These are phyloP conservation scores for Leptinotarsa peninsularis DNA, from an alignment of 2,888 invertebrate genomes.

Conservation along the genomic window DNA sequence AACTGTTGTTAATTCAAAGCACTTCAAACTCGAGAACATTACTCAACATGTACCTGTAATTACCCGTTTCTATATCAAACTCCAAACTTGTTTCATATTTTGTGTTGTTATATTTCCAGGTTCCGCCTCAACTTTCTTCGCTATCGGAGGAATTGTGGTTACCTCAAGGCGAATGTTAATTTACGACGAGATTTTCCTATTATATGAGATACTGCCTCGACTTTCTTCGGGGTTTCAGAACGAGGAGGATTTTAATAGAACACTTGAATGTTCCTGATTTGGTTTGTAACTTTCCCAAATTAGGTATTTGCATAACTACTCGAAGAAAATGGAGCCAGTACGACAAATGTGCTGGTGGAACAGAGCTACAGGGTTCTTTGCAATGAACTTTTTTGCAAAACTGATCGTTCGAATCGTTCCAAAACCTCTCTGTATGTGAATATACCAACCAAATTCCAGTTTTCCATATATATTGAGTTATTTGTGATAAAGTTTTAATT, in stretches of 20 bases:
- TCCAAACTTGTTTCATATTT: conserved; percentile 50
- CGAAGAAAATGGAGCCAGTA: neutral
- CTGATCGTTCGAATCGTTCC: too few relatives aligned
- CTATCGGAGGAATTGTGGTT: conserved; percentile 29
- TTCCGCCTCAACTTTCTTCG: conserved; percentile 43
- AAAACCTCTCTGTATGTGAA: too few relatives aligned
- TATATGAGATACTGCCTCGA: conserved; percentile 21
- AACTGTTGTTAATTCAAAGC: conserved; percentile 57
- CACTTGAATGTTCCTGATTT: neutral
- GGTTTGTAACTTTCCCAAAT: neutral
- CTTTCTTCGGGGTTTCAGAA: conserved; percentile 11
- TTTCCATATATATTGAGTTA: too few relatives aligned
- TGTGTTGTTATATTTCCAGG: conserved; percentile 48
- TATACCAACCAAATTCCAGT: too few relatives aligned
- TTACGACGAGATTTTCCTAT: conserved; percentile 28
- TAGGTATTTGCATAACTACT: neutral
- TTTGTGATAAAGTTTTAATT: too few relatives aligned
- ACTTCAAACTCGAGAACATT: conserved; percentile 54
- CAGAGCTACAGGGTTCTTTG: too few relatives aligned
- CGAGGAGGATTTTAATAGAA: neutral
- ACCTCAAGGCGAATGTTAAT: conserved; percentile 27
- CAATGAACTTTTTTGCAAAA: too few relatives aligned
- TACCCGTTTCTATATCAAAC: conserved; percentile 53
- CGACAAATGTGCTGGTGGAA: neutral
- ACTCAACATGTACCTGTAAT: conserved; percentile 56